Percentiles rank a stretch among this genome's conserved stretches.
These are phyloP conservation scores for Nettapus auritus DNA, from an alignment of 2,113 vertebrate genomes.

Conservation along the genomic window DNA sequence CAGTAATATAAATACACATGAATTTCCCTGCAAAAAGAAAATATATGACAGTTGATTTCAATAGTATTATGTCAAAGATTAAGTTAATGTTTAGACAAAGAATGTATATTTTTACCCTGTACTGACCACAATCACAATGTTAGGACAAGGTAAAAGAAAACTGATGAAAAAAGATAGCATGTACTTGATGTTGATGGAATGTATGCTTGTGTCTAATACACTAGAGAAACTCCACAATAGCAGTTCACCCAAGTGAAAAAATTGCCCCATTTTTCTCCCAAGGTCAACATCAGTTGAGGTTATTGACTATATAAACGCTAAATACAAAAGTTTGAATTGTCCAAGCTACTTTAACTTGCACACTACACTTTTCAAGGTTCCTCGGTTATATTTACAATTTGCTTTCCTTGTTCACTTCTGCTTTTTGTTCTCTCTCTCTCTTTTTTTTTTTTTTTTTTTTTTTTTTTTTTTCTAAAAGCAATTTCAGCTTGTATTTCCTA, in stretches of 20 bases:
- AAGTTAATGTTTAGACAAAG: neutral
- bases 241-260: slow-evolving; percentile 67
- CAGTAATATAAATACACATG: neutral
- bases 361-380: slow-evolving; percentile 43
- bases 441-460: neutral
- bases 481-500: neutral
- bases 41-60: neutral
- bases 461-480: neutral
- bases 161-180: slow-evolving; percentile 44
- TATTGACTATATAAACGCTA: slow-evolving; percentile 68
- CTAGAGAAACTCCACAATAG: slow-evolving; percentile 64
- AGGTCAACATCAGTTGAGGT: slow-evolving; percentile 58
- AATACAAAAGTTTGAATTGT: slow-evolving; percentile 38
- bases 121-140: slow-evolving; percentile 31
- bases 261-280: slow-evolving; percentile 38
- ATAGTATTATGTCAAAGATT: neutral
- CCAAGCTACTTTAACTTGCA: slow-evolving; percentile 5
- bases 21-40: neutral
- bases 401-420: neutral
- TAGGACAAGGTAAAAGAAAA: slow-evolving; percentile 56
- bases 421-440: neutral
- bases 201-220: slow-evolving; percentile 38
- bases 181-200: slow-evolving; percentile 57
- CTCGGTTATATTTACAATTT: neutral
- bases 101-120: neutral